Evolutionary conservation across 1,140 invertebrate species (phyloP).

Genomic region (Bombus sylvicola): DNA sequence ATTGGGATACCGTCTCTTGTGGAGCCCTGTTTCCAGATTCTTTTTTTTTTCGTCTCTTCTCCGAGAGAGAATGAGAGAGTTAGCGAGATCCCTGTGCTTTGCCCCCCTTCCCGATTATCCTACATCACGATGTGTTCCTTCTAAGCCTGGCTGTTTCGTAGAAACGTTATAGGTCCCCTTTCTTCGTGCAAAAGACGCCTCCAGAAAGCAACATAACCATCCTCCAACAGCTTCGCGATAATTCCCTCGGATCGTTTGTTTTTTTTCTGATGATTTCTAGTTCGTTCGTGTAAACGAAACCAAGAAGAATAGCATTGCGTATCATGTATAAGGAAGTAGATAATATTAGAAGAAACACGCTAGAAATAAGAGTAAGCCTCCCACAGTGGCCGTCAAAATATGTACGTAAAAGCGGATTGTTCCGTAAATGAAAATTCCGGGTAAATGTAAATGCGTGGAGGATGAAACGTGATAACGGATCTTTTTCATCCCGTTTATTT

Average conservation of each 20-base stretch:
- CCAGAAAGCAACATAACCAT: conserved; percentile 59
- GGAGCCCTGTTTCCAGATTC: conserved; percentile 69
- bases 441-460: not conserved
- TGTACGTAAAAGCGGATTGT: not conserved
- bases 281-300: not conserved
- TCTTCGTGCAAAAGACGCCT: conserved; percentile 76
- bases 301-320: not conserved
- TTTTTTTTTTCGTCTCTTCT: conserved; percentile 42
- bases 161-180: conserved; percentile 68
- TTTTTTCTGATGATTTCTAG: not conserved
- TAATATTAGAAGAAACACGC: not conserved
- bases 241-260: not conserved
- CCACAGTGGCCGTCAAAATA: not conserved
- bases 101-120: conserved; percentile 55
- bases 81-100: conserved; percentile 9
- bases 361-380: not conserved
- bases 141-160: conserved; percentile 66
- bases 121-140: conserved; percentile 49
- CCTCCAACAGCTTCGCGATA: conserved; percentile 24
- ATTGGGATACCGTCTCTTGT: conserved; percentile 76
- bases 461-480: not conserved
- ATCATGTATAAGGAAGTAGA: not conserved
- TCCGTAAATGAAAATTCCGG: not conserved
- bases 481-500: conserved; percentile 32
- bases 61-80: not conserved